Evolutionary conservation across 2,888 invertebrate genomes (phyloP), one percentile per base, ranked within the genome.

Genomic region (Trichogramma dendrolimi): DNA sequence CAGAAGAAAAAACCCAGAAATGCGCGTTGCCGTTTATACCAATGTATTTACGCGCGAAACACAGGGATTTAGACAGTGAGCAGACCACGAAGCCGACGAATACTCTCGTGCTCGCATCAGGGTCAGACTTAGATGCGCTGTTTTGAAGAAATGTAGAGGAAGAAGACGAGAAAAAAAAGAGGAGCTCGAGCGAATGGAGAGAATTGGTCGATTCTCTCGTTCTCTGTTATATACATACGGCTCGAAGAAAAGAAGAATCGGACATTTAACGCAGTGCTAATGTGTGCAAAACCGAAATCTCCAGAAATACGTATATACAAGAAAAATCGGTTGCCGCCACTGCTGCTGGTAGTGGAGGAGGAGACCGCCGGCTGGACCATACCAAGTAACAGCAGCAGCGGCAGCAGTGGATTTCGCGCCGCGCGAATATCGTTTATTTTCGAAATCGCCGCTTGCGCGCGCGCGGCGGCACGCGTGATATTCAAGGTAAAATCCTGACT

Each of bases 401-500:
- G 27, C 27, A 27, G 27, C 27, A 27, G 27, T 27, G 27, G 27
- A 27, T 27, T 27, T 27, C 27, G 27, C 11, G 11, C 38, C 42
- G 43, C 42, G 47, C 27, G 27, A 27, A 27, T 27, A 54, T 54
- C 61, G 61, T 58, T 61, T 61, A 61, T 61, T 61, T 61, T 61
- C 50, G 58, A 61, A 50, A 58, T 49, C 61, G 52, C 38, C 48
- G 39, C 47, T 11, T 11, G 10, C 44, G 44, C 10, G 44, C 10
- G 44, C 44, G 44, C 10, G 11, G 10, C n/a, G 10, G 47, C 8
- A 6, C 8, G 47, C 8, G 47, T 4, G 8, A 11, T 10, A 11
- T 47, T 47, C 47, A 11, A 5, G 55, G 43, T 14, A 7, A 58
- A 51, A 43, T 62, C 62, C 62, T 62, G 58, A 51, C 62, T 48